Base-by-base conservation (phyloP, 2,797 vertebrate genomes). In the Odontamblyopus rebecca region DNA sequence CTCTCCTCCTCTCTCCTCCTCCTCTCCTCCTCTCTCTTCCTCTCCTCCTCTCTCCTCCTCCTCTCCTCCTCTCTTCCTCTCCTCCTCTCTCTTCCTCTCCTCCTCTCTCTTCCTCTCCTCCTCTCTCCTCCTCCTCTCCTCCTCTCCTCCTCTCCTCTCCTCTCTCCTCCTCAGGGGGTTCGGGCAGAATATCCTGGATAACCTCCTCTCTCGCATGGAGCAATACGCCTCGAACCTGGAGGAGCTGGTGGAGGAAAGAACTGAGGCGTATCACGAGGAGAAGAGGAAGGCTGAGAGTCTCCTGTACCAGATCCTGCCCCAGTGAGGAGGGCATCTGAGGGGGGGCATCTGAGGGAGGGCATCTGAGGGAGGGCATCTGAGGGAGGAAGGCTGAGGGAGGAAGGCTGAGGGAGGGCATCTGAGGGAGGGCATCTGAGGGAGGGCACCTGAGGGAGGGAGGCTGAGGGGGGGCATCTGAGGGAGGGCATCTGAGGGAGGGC, bases 181-280 rank as follows among this genome's bases (percentile, higher is more conserved):
- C n/a, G 89, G 88, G 0, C 88, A 86, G 0, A 98, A 97, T 91
- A 97, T 98, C 85, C 86, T 98, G 88, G 96, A 98, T 88, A 98
- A 97, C 82, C 93, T 98, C 18, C 91, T 98, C 82, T 94, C 94
- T 0, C 95, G 96, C 6, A 98, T 98, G 97, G 97, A 98, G 89
- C 97, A 96, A 74, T 98, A 98, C 0, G 97, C 97, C 82, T 96
- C 96, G 89, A 98, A 98, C 85, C 92, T 98, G 86, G 97, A 98
- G 90, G 96, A 96, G 85, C 92, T 98, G 87, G 97, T 98, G 82
- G 96, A 98, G 85, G 97, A 98, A 59, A 81, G 97, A 0, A 98
- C 96, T 0, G 96, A 98, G 76, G 97, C 97, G 0, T 98, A 98
- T 78, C 92, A 98, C 59, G 97, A 98, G 75, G 97, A 98, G 94